Evolutionary conservation across 2,797 vertebrate species (phyloP).

Genomic region (Malurus leucopterus): DNA sequence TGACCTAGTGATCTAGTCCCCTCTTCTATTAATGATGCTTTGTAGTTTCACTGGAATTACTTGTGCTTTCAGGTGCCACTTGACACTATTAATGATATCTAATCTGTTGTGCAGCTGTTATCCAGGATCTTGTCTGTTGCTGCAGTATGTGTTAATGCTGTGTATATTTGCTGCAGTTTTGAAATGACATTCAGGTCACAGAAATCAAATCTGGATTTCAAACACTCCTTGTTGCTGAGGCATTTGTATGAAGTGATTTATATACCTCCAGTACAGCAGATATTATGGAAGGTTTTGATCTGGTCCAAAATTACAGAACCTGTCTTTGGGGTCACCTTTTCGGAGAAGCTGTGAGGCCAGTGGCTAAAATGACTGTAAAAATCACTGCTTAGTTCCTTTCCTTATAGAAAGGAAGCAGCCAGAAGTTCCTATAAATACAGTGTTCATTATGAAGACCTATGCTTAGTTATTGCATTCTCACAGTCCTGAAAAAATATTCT

Average conservation of each 20-base stretch:
- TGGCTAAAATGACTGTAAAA: not conserved
- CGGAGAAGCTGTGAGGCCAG: not conserved
- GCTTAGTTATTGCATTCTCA: not conserved
- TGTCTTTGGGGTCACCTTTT: not conserved
- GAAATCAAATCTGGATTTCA: not conserved
- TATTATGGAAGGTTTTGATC: not conserved
- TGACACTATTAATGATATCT: not conserved
- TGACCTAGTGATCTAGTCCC: not conserved
- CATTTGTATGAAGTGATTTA: not conserved
- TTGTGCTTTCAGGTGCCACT: not conserved
- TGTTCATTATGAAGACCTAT: not conserved
- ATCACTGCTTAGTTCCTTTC: not conserved
- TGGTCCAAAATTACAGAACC: not conserved
- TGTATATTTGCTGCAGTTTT: not conserved
- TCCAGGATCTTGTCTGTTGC: not conserved
- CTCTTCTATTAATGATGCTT: not conserved
- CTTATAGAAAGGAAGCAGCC: not conserved
- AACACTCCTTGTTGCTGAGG: not conserved
- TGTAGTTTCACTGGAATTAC: not conserved
- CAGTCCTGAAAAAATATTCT: not conserved
- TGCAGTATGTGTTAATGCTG: not conserved
- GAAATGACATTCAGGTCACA: not conserved
- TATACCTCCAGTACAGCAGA: not conserved
- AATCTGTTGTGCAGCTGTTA: not conserved
- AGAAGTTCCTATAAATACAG: not conserved